Conservation (phyloP, 2,888 invertebrate genomes). For the Lucinisca nassula region DNA sequence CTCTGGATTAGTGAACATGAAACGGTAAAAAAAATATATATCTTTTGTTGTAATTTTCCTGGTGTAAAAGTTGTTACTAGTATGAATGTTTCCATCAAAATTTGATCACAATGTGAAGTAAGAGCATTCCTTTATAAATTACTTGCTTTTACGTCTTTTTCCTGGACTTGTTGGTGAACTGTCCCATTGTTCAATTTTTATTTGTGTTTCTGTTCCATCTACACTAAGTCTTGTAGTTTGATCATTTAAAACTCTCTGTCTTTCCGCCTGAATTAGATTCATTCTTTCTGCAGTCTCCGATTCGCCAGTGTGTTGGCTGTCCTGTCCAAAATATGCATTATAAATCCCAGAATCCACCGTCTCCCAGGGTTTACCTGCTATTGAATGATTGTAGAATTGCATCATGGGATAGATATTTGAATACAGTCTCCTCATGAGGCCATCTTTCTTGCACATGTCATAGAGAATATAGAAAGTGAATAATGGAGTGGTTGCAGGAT, state of each 20-base stretch:
- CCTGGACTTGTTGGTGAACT: slow-evolving; percentile 69
- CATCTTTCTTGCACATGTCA: slow-evolving; percentile 75
- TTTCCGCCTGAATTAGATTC: background rate
- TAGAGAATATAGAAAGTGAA: slow-evolving; percentile 83
- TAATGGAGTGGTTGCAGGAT: slow-evolving; percentile 86
- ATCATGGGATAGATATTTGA: slow-evolving; percentile 79
- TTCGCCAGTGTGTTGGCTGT: background rate
- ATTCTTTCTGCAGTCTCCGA: background rate
- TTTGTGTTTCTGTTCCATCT: background rate
- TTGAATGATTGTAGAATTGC: slow-evolving; percentile 65
- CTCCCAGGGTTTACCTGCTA: slow-evolving; percentile 54
- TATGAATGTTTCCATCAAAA: no score
- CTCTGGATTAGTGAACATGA: no score
- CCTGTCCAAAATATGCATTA: slow-evolving; percentile 52
- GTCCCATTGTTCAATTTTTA: slow-evolving; percentile 66
- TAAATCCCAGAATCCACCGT: slow-evolving; percentile 47
- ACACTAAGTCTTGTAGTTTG: background rate
- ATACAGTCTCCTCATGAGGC: slow-evolving; percentile 75
- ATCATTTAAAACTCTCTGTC: background rate
- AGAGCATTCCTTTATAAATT: background rate
- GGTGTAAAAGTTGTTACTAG: no score
- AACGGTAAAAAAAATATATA: no score
- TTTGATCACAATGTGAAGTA: no score
- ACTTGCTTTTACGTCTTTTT: slow-evolving; percentile 34
- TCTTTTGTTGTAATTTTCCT: no score